Evolutionary conservation across 2,113 vertebrate genomes (phyloP).

Genomic region (Zosterops borbonicus): DNA sequence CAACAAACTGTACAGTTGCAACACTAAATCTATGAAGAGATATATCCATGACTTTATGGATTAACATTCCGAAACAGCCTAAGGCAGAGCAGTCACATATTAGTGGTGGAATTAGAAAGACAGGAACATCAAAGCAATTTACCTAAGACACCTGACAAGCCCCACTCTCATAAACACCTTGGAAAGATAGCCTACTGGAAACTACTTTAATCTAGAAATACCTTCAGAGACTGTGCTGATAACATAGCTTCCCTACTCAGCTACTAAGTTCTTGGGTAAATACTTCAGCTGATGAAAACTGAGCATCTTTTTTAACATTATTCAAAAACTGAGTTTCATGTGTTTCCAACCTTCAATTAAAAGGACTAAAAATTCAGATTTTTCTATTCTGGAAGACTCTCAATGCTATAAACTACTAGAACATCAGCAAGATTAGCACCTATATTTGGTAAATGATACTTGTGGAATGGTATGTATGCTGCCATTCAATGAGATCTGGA

Average conservation of each 20-base stretch:
- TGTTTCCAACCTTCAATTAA: neutral
- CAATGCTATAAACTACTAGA: neutral
- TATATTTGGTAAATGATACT: neutral
- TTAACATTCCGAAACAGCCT: neutral
- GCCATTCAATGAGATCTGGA: neutral
- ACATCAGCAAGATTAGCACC: neutral
- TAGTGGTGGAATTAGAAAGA: neutral
- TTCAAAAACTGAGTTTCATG: neutral
- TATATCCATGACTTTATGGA: neutral
- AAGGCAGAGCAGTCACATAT: neutral
- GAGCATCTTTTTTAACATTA: neutral
- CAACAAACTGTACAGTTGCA: neutral
- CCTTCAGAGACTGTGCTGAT: neutral
- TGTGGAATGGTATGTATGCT: neutral
- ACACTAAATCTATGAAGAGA: neutral
- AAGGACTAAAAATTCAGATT: neutral
- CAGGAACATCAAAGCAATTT: neutral
- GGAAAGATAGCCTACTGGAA: neutral
- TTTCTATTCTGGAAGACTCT: neutral
- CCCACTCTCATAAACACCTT: neutral
- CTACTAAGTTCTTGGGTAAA: neutral
- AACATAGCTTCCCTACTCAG: neutral
- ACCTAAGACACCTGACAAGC: neutral
- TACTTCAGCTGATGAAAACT: neutral
- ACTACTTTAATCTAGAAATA: neutral